Percentiles rank a stretch among this genome's conserved stretches.
phyloP scores from a whole-genome alignment of 2,113 vertebrate genomes.

The Pleuronectes platessa region DNA sequence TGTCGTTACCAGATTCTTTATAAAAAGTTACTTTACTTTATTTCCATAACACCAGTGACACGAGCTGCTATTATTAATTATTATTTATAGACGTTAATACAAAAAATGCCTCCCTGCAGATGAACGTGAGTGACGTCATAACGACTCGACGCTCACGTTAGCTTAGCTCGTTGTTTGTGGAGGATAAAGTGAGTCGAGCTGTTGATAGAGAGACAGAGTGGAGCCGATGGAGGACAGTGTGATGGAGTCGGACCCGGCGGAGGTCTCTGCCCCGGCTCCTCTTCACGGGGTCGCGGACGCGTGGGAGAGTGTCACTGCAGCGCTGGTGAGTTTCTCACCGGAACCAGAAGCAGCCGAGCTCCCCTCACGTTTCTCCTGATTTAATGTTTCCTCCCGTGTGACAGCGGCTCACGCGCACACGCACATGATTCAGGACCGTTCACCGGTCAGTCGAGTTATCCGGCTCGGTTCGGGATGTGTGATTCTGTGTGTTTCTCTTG shows the following conservation, averaged over 20 bases:
- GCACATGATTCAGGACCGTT: no score
- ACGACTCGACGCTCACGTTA: background rate
- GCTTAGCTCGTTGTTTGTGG: background rate
- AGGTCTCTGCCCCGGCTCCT: slow-evolving; percentile 15
- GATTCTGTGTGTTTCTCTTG: background rate
- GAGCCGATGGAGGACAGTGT: slow-evolving; percentile 64
- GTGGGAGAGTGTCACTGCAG: slow-evolving; percentile 78
- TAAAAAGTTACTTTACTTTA: background rate
- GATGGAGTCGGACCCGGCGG: slow-evolving; percentile 66
- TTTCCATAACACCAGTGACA: background rate
- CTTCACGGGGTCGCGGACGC: slow-evolving; percentile 57
- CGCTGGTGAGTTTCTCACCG: slow-evolving; percentile 71
- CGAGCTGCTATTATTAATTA: background rate
- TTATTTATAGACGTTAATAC: no score
- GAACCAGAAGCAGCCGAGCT: background rate
- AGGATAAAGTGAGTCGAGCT: background rate
- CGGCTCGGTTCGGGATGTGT: background rate
- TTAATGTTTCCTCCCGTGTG: background rate
- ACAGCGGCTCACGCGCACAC: accelerated
- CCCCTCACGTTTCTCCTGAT: background rate
- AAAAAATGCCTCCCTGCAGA: background rate
- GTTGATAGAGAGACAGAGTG: no score
- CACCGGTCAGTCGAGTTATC: background rate
- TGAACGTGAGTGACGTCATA: background rate
- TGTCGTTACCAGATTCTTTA: background rate